Percentiles rank a stretch among this genome's conserved stretches.
These are phyloP conservation scores for Melierax canorus DNA, from an alignment of 2,113 vertebrate species.

Conservation along the genomic window DNA sequence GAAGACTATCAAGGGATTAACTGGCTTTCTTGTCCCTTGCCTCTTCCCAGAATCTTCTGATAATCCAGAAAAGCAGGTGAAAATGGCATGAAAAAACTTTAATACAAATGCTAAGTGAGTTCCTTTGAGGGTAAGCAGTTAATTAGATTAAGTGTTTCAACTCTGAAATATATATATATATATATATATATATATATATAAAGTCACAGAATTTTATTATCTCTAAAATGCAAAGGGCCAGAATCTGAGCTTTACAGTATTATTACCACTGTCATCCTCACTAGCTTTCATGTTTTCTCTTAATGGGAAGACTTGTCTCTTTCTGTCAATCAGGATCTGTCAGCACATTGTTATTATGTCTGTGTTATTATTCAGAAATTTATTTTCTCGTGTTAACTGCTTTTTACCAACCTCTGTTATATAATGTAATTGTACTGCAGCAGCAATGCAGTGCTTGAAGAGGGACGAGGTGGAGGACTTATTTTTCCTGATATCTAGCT, in stretches of 20 bases:
- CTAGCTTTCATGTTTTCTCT: constrained; percentile 31
- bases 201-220: not conserved
- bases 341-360: not conserved
- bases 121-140: constrained; percentile 20
- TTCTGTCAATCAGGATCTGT: constrained; percentile 35
- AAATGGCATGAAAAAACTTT: not conserved
- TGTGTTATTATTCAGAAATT: constrained; percentile 5
- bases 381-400: not conserved
- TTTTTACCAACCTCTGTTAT: not conserved
- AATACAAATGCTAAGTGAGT: not conserved
- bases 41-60: not conserved
- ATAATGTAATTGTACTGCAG: not conserved
- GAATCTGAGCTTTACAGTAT: not conserved
- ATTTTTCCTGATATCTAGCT: not conserved
- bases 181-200: not conserved
- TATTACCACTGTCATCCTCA: not conserved
- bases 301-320: constrained; percentile 2
- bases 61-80: not conserved
- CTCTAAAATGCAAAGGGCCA: not conserved
- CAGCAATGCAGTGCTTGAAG: not conserved
- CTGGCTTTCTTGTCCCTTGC: not conserved
- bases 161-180: not conserved
- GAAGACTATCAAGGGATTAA: not conserved
- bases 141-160: constrained; percentile 50
- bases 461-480: not conserved